phyloP scores from a whole-genome alignment of 1,140 invertebrate genomes.

The Whitmania pigra region DNA sequence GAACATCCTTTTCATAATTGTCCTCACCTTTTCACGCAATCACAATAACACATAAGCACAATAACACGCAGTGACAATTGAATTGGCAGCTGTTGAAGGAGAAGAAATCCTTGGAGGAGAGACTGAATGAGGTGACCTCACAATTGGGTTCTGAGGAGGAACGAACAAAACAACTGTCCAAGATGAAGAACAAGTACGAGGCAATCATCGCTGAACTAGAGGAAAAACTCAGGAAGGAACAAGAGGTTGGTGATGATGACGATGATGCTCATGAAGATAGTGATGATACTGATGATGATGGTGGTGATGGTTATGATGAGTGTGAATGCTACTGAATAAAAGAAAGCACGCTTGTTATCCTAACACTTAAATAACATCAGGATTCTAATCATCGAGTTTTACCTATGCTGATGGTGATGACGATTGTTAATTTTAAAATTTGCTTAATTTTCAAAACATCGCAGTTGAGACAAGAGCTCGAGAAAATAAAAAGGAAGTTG shows the following conservation, averaged over 20 bases:
- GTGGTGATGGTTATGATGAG: not conserved
- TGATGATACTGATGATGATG: not conserved
- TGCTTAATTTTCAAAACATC: not conserved
- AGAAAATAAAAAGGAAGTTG: slow-evolving; percentile 73
- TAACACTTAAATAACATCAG: no score
- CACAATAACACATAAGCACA: not conserved
- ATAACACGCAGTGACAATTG: not conserved
- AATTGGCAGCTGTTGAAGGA: slow-evolving; percentile 61
- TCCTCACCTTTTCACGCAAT: no score
- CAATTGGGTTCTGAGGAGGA: slow-evolving; percentile 92
- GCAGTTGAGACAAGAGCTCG: slow-evolving; percentile 79
- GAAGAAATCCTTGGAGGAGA: slow-evolving; percentile 82
- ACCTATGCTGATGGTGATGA: not conserved
- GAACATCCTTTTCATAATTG: no score
- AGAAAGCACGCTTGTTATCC: no score
- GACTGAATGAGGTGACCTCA: slow-evolving; percentile 73
- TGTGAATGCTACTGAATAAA: no score
- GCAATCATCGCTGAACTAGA: slow-evolving; percentile 84
- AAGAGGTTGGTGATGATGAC: slow-evolving; percentile 40
- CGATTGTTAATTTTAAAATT: no score
- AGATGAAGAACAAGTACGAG: slow-evolving; percentile 88
- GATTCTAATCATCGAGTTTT: no score
- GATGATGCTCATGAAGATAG: not conserved
- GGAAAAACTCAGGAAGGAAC: slow-evolving; percentile 77
- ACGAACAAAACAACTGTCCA: slow-evolving; percentile 86